These are phyloP conservation scores for Tubulanus polymorphus DNA, from an alignment of 2,888 invertebrate species.

Conservation along the genomic window DNA sequence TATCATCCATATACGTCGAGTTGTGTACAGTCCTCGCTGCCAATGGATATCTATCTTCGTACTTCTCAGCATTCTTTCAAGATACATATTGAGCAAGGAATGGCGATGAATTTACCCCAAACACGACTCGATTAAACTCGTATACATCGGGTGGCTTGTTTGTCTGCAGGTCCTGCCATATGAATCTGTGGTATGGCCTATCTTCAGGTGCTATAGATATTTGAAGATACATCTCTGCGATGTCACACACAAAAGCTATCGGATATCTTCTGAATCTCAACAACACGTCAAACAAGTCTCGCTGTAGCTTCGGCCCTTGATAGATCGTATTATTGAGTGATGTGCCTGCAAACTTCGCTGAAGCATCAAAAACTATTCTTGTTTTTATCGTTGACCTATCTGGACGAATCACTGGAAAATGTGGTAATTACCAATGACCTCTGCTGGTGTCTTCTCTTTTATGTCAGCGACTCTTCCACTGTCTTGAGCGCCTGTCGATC, in stretches of 20 bases:
- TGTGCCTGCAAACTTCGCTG: slow-evolving; percentile 5
- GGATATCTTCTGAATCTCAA: slow-evolving; percentile 5
- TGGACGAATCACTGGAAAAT: slow-evolving; percentile 8
- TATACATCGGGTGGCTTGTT: slow-evolving; percentile 6
- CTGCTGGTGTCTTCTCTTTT: neutral
- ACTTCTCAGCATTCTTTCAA: slow-evolving; percentile 15
- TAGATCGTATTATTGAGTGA: slow-evolving; percentile 8
- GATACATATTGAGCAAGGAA: slow-evolving; percentile 16
- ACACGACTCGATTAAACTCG: slow-evolving; percentile 11
- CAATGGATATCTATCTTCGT: slow-evolving; percentile 8
- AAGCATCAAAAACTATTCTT: slow-evolving; percentile 12
- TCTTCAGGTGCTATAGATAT: slow-evolving; percentile 5
- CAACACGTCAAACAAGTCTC: slow-evolving; percentile 5
- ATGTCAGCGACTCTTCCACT: no score
- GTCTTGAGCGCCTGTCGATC: no score
- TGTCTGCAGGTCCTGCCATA: slow-evolving; percentile 9
- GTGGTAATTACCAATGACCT: slow-evolving; percentile 5
- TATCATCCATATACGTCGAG: slow-evolving; percentile 24
- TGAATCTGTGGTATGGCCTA: slow-evolving; percentile 10
- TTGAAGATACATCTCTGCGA: slow-evolving; percentile 14
- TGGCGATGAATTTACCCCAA: slow-evolving; percentile 6
- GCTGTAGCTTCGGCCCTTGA: slow-evolving; percentile 11
- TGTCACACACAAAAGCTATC: slow-evolving; percentile 11
- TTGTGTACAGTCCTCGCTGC: slow-evolving; percentile 21
- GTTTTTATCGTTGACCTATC: slow-evolving; percentile 13